These are phyloP conservation scores for Cybosia mesomella DNA, from an alignment of 2,888 invertebrate species.

Conservation along the genomic window DNA sequence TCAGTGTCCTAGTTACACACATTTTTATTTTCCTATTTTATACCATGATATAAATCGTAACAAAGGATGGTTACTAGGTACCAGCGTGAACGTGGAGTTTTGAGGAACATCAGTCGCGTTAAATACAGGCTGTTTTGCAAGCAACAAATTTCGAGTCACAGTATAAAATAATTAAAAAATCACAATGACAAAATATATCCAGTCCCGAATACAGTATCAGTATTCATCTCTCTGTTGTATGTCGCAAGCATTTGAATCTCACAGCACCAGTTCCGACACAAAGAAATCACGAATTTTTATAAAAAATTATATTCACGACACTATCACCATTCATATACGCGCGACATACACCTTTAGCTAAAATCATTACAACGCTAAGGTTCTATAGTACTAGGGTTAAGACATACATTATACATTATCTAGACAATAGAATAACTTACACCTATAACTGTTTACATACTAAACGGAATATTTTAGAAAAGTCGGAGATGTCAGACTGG, in stretches of 20 bases:
- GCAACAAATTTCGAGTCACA: constrained; percentile 73
- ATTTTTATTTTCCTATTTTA: constrained; percentile 83
- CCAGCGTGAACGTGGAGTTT: constrained; percentile 71
- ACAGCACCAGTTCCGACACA: constrained; percentile 80
- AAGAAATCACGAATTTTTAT: constrained; percentile 63
- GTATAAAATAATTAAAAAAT: constrained; percentile 75
- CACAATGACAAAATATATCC: constrained; percentile 69
- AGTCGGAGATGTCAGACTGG: constrained; percentile 59
- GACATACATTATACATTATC: constrained; percentile 81
- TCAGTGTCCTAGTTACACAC: constrained; percentile 84
- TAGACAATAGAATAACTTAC: constrained; percentile 83
- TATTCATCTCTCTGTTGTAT: constrained; percentile 67
- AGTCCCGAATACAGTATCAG: constrained; percentile 72
- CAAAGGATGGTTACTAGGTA: constrained; percentile 80
- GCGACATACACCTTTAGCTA: constrained; percentile 80
- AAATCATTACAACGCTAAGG: constrained; percentile 75
- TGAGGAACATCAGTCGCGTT: constrained; percentile 83
- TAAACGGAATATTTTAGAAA: constrained; percentile 77
- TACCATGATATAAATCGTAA: constrained; percentile 84
- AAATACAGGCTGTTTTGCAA: constrained; percentile 75
- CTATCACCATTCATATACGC: constrained; percentile 74
- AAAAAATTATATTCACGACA: constrained; percentile 42
- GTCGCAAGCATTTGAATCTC: constrained; percentile 82
- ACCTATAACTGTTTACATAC: constrained; percentile 79
- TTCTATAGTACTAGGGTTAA: constrained; percentile 78